phyloP scores from a whole-genome alignment of 2,113 vertebrate species.

The Erinaceus europaeus region DNA sequence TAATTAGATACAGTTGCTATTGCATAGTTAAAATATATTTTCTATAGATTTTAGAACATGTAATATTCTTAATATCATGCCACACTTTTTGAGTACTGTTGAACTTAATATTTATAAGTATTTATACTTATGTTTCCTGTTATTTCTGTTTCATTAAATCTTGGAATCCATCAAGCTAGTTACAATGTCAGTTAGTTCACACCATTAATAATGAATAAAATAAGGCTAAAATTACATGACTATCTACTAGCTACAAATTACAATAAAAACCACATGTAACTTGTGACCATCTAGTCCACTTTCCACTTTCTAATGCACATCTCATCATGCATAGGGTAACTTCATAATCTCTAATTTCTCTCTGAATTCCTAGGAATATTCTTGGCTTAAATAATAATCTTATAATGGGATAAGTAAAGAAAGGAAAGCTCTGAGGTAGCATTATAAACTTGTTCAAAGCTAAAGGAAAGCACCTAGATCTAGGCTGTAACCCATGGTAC shows the following conservation, averaged over 20 bases:
- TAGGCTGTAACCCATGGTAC: neutral
- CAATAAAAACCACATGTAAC: too few species aligned
- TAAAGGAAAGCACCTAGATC: neutral
- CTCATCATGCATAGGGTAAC: neutral
- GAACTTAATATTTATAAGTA: neutral
- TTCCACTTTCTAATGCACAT: neutral
- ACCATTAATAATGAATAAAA: neutral
- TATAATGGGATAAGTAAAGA: neutral
- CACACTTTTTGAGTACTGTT: constrained; percentile 5
- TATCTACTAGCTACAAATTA: too few species aligned
- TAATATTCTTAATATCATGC: too few species aligned
- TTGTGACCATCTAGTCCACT: neutral
- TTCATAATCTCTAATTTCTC: neutral
- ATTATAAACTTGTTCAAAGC: neutral
- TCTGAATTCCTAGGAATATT: neutral
- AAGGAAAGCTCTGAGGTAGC: neutral
- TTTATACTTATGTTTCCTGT: neutral
- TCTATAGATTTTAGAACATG: neutral
- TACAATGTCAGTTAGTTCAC: too few species aligned
- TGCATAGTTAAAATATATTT: neutral
- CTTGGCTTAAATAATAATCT: neutral
- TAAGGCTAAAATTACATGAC: too few species aligned
- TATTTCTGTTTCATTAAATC: neutral
- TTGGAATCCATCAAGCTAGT: neutral
- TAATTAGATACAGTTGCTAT: neutral